Base-by-base conservation (phyloP, 2,797 vertebrate genomes). In the Benthosema pterotum region DNA sequence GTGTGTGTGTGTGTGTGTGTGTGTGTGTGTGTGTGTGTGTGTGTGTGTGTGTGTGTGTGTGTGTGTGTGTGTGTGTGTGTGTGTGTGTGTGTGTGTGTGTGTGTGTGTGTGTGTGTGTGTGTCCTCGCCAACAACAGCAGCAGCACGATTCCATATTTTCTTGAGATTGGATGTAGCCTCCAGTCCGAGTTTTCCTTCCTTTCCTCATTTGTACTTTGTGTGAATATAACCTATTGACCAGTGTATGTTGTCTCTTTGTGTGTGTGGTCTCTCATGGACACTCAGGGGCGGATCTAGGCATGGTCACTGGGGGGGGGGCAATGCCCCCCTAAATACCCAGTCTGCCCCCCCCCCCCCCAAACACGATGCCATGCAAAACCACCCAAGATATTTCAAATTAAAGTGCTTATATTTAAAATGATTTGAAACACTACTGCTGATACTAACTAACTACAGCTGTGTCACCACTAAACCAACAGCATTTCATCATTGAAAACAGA, bases 81-180 rank as follows among this genome's bases (percentile, higher is more conserved):
- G 32, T 53, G 50, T 52, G 71, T 52, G 56, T 61, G 42, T 57
- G 53, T 49, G 49, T 53, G 52, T 53, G 49, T 48, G 47, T 25
- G 18, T 25, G n/a, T 42, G 53, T 55, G 53, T 55, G 22, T 25
- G 25, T 55, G 53, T 57, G 32, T 45, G 54, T 45, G 17, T 13
- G 5, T 3, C 22, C 32, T 38, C 32, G 11, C 32, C 32, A 18
- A 57, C 17, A 45, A 19, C 4, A 14, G 19, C 55, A 14, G 19
- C 55, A 42, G 11, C 49, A 38, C 15, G 16, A 8, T 43, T 47
- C 28, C 14, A 22, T 12, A 22, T 51, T 16, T 51, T 51, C 18
- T 5, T 11, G 63, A 63, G 42, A 19, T 4, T 13, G 8, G 63
- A 50, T 56, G 51, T 50, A 16, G 25, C 57, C 11, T 5, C 15